A percentile compares a stretch with the other conserved stretches of the same genome.
Conservation (phyloP, 2,888 invertebrate species). For the Thelaira solivaga region DNA sequence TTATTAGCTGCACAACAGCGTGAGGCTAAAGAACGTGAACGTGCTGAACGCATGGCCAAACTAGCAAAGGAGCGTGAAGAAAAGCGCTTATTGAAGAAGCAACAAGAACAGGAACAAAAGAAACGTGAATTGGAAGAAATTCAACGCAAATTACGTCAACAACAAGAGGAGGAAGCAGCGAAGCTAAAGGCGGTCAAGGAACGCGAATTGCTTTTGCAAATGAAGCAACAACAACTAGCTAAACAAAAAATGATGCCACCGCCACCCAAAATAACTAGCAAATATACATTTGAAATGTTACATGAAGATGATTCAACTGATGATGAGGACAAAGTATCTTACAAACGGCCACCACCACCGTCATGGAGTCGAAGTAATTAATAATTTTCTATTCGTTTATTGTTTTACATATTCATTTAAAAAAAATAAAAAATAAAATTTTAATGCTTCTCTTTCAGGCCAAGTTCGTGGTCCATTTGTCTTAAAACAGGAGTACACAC, state of each 20-base stretch:
- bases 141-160: constrained; percentile 71
- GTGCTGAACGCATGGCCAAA: constrained; percentile 73
- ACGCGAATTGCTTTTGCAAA: constrained; percentile 70
- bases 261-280: constrained; percentile 67
- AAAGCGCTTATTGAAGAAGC: constrained; percentile 71
- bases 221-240: constrained; percentile 65
- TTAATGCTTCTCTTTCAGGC: constrained; percentile 61
- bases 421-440: too few relatives aligned
- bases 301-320: constrained; percentile 77
- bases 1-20: constrained; percentile 73
- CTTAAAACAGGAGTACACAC: constrained; percentile 77
- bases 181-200: constrained; percentile 68
- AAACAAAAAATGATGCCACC: constrained; percentile 69
- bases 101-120: constrained; percentile 71
- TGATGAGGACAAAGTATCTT: constrained; percentile 74
- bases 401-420: background rate
- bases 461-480: constrained; percentile 78
- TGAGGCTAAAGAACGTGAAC: constrained; percentile 75
- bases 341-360: constrained; percentile 74
- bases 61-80: constrained; percentile 75
- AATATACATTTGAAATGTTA: constrained; percentile 76
- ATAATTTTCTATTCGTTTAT: background rate
- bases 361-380: constrained; percentile 77
- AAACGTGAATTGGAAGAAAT: constrained; percentile 73
- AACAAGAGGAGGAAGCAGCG: constrained; percentile 69